A percentile compares a stretch with the other conserved stretches of the same genome.
phyloP scores from a whole-genome alignment of 1,140 invertebrate species.

The Zelostemma sp. region DNA sequence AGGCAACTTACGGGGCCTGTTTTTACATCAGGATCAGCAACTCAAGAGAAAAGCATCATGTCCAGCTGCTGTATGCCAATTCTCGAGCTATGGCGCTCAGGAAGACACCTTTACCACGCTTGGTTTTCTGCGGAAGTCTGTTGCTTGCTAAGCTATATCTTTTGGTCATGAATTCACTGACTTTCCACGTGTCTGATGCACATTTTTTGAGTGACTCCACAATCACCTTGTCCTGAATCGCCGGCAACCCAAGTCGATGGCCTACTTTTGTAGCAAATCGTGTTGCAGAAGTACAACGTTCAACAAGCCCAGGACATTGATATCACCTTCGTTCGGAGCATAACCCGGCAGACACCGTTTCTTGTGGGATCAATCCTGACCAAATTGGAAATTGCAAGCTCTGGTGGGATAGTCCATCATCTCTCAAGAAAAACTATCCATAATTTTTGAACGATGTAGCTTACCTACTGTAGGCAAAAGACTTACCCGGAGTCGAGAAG shows the following conservation, averaged over 20 bases:
- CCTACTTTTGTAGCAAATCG: slow-evolving; percentile 40
- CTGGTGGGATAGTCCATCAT: slow-evolving; percentile 9
- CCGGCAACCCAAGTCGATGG: slow-evolving; percentile 17
- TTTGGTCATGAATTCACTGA: background rate
- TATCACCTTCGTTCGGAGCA: background rate
- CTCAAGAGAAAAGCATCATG: background rate
- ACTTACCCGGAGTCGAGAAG: background rate
- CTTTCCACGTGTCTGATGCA: background rate
- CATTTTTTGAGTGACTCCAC: slow-evolving; percentile 47
- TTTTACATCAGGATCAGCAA: slow-evolving; percentile 6
- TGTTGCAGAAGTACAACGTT: slow-evolving; percentile 26
- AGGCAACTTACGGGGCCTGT: slow-evolving; percentile 11
- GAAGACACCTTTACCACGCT: slow-evolving; percentile 24
- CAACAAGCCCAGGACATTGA: background rate
- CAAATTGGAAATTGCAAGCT: background rate
- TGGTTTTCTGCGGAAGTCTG: slow-evolving; percentile 42
- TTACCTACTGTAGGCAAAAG: background rate
- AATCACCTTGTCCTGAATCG: slow-evolving; percentile 36
- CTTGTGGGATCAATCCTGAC: background rate
- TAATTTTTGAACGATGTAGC: background rate
- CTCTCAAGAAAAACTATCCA: background rate
- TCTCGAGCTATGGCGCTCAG: slow-evolving; percentile 43
- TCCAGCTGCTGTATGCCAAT: slow-evolving; percentile 28
- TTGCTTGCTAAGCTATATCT: slow-evolving; percentile 27
- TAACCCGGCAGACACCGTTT: slow-evolving; percentile 9